Conservation (phyloP, 1,140 invertebrate genomes). For the Latrodectus geometricus region DNA sequence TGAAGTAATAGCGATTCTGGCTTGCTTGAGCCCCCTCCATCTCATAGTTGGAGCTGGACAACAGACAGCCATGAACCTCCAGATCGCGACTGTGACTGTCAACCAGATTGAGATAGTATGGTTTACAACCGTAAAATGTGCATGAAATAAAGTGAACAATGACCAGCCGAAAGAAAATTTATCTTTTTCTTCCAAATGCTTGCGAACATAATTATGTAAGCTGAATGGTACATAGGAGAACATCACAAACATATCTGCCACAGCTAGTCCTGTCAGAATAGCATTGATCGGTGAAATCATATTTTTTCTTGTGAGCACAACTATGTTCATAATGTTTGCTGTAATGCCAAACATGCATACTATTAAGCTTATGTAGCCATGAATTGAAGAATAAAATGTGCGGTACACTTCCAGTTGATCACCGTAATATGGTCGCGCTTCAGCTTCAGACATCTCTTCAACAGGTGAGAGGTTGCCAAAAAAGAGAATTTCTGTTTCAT, state of each 20-base stretch:
- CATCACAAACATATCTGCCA: constrained; percentile 89
- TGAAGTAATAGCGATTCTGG: constrained; percentile 79
- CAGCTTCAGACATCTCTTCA: not conserved
- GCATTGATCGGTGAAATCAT: constrained; percentile 87
- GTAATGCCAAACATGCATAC: constrained; percentile 90
- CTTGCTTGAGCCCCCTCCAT: constrained; percentile 69
- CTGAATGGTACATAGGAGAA: constrained; percentile 87
- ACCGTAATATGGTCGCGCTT: constrained; percentile 52
- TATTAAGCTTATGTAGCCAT: constrained; percentile 78
- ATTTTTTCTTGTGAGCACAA: constrained; percentile 84
- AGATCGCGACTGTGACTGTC: constrained; percentile 90
- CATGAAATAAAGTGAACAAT: constrained; percentile 67
- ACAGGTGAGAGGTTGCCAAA: constrained; percentile 2
- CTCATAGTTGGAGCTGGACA: constrained; percentile 60
- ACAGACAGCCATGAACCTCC: constrained; percentile 88
- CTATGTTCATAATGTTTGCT: constrained; percentile 89
- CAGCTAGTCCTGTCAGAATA: constrained; percentile 85
- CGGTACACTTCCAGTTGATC: constrained; percentile 41
- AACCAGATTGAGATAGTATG: constrained; percentile 95
- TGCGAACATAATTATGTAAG: constrained; percentile 78
- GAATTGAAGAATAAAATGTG: constrained; percentile 67
- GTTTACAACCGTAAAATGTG: constrained; percentile 82
- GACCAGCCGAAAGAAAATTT: constrained; percentile 63
- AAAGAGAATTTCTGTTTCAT: constrained; percentile 20
- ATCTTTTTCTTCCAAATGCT: constrained; percentile 42